These are phyloP conservation scores for Tragelaphus eurycerus DNA, from an alignment of 2,797 vertebrate genomes.

Conservation along the genomic window DNA sequence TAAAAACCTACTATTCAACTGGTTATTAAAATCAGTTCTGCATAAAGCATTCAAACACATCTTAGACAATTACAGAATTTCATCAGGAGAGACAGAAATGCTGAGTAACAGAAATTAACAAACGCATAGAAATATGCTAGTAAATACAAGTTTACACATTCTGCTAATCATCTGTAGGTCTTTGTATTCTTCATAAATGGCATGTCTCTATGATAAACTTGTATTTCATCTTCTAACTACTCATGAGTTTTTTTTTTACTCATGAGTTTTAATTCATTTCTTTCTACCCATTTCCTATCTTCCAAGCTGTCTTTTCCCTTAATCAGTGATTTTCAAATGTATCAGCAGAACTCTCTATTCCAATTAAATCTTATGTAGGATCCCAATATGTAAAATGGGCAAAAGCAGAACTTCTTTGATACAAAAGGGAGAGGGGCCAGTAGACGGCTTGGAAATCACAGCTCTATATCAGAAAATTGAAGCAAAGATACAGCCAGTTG, in stretches of 20 bases:
- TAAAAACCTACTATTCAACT: conserved; percentile 6
- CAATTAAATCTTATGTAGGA: neutral
- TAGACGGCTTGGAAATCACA: neutral
- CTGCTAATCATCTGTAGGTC: neutral
- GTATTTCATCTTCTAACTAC: neutral
- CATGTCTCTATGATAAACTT: neutral
- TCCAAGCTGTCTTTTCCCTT: neutral
- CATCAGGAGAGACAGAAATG: neutral
- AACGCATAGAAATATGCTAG: neutral
- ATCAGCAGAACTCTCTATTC: neutral
- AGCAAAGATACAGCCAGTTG: neutral
- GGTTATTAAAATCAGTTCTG: neutral
- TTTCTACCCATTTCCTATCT: neutral
- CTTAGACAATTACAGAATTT: neutral
- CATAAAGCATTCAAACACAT: neutral
- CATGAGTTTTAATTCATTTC: neutral
- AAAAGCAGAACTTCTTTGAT: neutral
- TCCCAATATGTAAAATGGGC: neutral
- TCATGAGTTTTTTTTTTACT: neutral
- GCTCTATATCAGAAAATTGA: neutral
- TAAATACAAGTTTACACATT: neutral
- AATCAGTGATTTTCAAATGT: neutral
- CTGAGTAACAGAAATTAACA: neutral
- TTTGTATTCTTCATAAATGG: neutral
- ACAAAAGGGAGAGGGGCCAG: neutral